phyloP scores from a whole-genome alignment of 1,140 invertebrate species.

The Bombus waltoni region DNA sequence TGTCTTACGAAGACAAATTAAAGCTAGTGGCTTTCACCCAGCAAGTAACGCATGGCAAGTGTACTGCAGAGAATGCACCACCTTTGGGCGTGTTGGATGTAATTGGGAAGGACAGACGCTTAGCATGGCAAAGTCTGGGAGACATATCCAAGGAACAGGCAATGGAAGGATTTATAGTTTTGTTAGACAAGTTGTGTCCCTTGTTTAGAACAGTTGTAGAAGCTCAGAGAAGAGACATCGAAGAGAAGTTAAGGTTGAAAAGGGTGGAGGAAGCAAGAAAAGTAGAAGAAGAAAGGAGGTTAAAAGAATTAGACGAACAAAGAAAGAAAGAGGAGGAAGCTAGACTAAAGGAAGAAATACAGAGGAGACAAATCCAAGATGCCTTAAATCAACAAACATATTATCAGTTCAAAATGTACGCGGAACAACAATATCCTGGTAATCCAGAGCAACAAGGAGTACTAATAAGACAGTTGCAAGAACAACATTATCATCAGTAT shows the following conservation, averaged over 20 bases:
- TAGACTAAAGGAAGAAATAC: conserved; percentile 84
- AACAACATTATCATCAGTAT: conserved; percentile 99
- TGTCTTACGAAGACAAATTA: conserved; percentile 96
- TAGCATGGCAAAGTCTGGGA: conserved; percentile 96
- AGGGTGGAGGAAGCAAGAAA: conserved; percentile 82
- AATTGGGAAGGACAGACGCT: conserved; percentile 94
- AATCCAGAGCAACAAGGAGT: conserved; percentile 96
- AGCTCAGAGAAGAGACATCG: conserved; percentile 93
- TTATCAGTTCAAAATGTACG: conserved; percentile 96
- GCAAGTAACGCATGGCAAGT: conserved; percentile 95
- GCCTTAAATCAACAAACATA: conserved; percentile 98
- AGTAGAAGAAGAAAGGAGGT: conserved; percentile 82
- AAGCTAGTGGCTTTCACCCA: conserved; percentile 95
- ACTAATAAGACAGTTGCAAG: conserved; percentile 95
- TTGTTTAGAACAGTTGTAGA: conserved; percentile 95
- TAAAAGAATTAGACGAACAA: conserved; percentile 86
- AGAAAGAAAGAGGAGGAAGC: conserved; percentile 84
- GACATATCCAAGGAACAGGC: conserved; percentile 93
- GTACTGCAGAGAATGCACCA: conserved; percentile 87
- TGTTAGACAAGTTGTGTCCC: conserved; percentile 93
- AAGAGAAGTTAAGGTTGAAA: conserved; percentile 87
- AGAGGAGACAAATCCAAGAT: conserved; percentile 94
- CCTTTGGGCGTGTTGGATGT: conserved; percentile 97
- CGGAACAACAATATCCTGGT: conserved; percentile 97
- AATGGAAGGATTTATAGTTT: conserved; percentile 95